Base-by-base conservation (phyloP, 2,888 invertebrate genomes). In the Dromius quadrimaculatus region DNA sequence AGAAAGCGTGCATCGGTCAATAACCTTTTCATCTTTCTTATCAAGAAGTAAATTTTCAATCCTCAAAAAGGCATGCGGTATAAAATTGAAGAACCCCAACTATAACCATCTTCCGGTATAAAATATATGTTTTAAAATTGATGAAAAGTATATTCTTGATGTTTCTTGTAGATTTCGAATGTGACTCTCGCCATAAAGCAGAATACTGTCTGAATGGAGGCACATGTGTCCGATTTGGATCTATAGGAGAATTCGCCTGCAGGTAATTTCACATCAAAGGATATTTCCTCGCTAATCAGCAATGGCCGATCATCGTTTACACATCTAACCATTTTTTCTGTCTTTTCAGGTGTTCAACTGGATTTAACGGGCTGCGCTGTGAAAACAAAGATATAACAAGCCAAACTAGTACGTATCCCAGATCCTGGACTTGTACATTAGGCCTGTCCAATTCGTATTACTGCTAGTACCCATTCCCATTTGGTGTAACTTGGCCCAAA, bases 131-230 rank as follows among this genome's bases (percentile, higher is more conserved):
- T n/a, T n/a, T n/a, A n/a, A n/a, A n/a, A n/a, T n/a, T n/a, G n/a
- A n/a, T n/a, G n/a, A n/a, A n/a, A n/a, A n/a, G n/a, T n/a, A n/a
- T n/a, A n/a, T n/a, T n/a, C n/a, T 20, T 28, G 89, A 89, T 76
- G 87, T 86, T 74, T 87, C 88, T 74, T 90, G 90, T 82, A 89
- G 89, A 72, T 54, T 13, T 17, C 23, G 50, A 54, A 54, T 54
- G 23, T 54, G 23, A 54, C 8, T 88, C 88, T 85, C 84, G 87
- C 75, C 86, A 84, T 73, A 85, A 85, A 17, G 83, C 89, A 76
- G 88, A 88, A 76, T 94, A 90, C 84, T 95, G 95, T 85, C 88
- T 93, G 83, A 94, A 95, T 82, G 93, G 92, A 79, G 95, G 94
- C 81, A 92, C 90, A 75, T 95, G 95, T 85, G 88, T 90, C 82